These are phyloP conservation scores for Isaurus tuberculatus DNA, from an alignment of 92 coral and sea anemone genomes.

Conservation along the genomic window DNA sequence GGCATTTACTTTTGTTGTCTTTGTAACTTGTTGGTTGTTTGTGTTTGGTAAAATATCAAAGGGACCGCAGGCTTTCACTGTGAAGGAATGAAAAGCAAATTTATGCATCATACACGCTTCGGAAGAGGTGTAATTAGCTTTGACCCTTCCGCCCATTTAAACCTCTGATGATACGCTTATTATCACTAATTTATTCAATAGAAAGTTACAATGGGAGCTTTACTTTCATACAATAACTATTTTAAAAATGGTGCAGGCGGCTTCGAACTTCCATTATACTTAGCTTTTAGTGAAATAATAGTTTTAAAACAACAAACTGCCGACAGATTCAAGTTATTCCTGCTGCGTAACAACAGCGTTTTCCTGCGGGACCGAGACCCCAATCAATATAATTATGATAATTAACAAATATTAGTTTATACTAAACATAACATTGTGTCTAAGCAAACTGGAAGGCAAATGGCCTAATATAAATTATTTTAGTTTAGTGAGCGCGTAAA, in stretches of 20 bases:
- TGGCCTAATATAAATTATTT: not conserved
- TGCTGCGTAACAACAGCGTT: not conserved
- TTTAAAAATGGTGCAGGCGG: not conserved
- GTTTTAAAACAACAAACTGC: not conserved
- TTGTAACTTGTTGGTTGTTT: not conserved
- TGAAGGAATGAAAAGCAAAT: slow-evolving; percentile 15
- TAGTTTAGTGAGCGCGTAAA: not conserved
- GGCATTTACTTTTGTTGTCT: not conserved
- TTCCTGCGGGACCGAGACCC: not conserved
- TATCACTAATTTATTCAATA: slow-evolving; percentile 5
- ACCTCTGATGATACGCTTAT: slow-evolving; percentile 21
- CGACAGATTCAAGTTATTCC: too few species aligned
- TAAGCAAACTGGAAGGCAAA: slow-evolving; percentile 13
- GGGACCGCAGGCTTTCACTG: slow-evolving; percentile 31
- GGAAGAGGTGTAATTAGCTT: slow-evolving; percentile 17
- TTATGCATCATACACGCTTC: slow-evolving; percentile 23
- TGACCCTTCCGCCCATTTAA: slow-evolving; percentile 28
- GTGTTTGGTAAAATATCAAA: not conserved
- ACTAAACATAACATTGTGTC: slow-evolving; percentile 34
- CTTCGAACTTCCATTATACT: not conserved
- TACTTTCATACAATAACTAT: slow-evolving; percentile 18
- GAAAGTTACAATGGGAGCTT: slow-evolving; percentile 14
- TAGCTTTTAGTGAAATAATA: not conserved
- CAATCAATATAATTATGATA: slow-evolving; percentile 16
- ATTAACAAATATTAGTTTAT: slow-evolving; percentile 24